These are phyloP conservation scores for zebrafish (Danio rerio) DNA, from an alignment of 2,113 vertebrate genomes.

Conservation along the genomic window GRCz12tu NC_133183.1:58154001-58154500, in stretches of 20 bases:
- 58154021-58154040: constrained; percentile 2
- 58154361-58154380: constrained; percentile 60
- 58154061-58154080: constrained; percentile 4
- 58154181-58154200: too few species aligned
- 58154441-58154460: constrained; percentile 48
- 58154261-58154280: background rate
- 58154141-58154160: constrained; percentile 43
- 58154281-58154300: background rate
- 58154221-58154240: constrained; percentile 4
- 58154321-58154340: constrained; percentile 43
- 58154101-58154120: constrained; percentile 39
- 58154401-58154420: constrained; percentile 56
- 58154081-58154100: background rate
- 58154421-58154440: constrained; percentile 58
- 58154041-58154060: background rate
- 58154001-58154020: constrained; percentile 7
- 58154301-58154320: constrained; percentile 4
- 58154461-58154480: constrained; percentile 58
- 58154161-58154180: constrained; percentile 35
- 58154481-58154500: constrained; percentile 71
- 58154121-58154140: constrained; percentile 28
- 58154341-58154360: constrained; percentile 61
- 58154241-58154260: background rate
- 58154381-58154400: constrained; percentile 56
- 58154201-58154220: constrained; percentile 22